Base-by-base conservation (phyloP, 2,797 vertebrate genomes). In the Sebastes iracundus region DNA sequence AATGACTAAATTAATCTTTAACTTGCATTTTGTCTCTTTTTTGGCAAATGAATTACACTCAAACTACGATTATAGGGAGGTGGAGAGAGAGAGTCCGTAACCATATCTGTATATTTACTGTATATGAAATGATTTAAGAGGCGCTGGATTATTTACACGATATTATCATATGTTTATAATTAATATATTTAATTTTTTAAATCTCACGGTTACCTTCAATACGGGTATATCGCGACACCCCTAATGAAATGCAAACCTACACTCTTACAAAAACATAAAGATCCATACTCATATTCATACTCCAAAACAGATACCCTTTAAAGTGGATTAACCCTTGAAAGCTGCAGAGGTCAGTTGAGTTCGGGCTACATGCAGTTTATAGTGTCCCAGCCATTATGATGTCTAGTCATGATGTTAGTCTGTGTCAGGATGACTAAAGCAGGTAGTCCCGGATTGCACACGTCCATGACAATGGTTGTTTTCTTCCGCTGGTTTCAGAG, bases 391-490 rank as follows among this genome's bases (percentile, higher is more conserved):
- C 23, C 63, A 32, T 75, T 81, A 14, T 71, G 38, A 76, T 33
- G 52, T 14, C n/a, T 2, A 35, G 14, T 75, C 8, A 59, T 82
- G 49, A 77, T 61, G 59, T 85, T 23, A 65, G 10, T 33, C 25
- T 77, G 32, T 49, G 63, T 83, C 55, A 71, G 42, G 35, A 72
- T 77, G 63, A 88, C 62, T 20, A 30, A 65, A 68, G 42, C 7
- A 5, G 22, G 28, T 0, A 9, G 8, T 62, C 46, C 56, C 16
- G 30, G 30, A 10, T 76, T 78, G 49, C 6, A 5, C 20, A 72
- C 13, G 2, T 83, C 78, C 25, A 4, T 52, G 16, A 60, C 23
- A 22, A 25, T 2, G 3, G 8, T 60, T 86, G 81, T 81, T 85
- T 87, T 79, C 27, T 28, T 66, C 38, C 25, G 38, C 27, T 10